Evolutionary conservation across 53 echinoderm and acorn worm genomes (phyloP), one percentile per base, ranked within the genome.

Genomic region (Antedon mediterranea): DNA sequence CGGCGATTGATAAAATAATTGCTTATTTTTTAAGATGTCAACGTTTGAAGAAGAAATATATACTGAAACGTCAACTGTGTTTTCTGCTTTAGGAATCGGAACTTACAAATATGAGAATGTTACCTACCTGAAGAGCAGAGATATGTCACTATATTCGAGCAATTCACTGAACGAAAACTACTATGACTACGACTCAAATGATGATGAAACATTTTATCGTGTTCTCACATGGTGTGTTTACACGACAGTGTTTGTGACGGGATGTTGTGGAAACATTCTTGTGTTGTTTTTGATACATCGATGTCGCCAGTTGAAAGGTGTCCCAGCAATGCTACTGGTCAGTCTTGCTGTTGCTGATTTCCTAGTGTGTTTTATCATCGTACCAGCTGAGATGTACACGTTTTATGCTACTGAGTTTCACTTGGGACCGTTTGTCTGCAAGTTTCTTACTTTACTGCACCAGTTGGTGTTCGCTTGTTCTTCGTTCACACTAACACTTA

Each of bases 311-410:
- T 86, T 91, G 26, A 88, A 91, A 74, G 88, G 86, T 71, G 88
- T 86, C 3, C 88, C 91, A 33, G 76, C 85, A 33, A 28, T 86
- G 34, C 81, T 91, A 32, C 79, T 91, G 71, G 91, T 82, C 28
- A 91, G 83, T 73, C 78, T 91, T 20, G 91, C 91, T 27, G 82
- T 83, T 6, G 88, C 91, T 3, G 91, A 91, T 29, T 86, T 91
- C 18, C 31, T 91, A 18, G 71, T 89, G 29, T 73, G 86, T 57
- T 74, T 84, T 18, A 77, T 88, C 33, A 73, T 91, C 0, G 71
- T 91, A 34, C 91, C 91, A 18, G 31, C 82, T 20, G 80, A 86
- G 72, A 37, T 81, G 33, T 74, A 71, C n/a, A 86, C 78, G 32
- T 81, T 79, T 11, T 34, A 73, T 23, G 43, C 81, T 4, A 72